These are phyloP conservation scores for Cosmopolites sordidus DNA, from an alignment of 2,888 invertebrate species.

Conservation along the genomic window DNA sequence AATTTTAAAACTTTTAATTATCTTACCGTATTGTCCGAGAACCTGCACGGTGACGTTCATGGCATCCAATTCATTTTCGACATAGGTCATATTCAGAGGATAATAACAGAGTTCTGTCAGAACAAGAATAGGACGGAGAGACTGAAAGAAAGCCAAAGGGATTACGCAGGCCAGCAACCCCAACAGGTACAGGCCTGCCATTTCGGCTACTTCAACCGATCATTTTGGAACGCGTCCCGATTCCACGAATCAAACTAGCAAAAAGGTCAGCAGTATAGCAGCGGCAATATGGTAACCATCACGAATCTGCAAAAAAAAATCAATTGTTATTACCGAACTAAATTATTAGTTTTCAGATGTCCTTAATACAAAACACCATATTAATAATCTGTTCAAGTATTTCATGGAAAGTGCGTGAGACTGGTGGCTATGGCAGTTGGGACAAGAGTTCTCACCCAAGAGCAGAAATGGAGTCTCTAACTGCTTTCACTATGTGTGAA, in stretches of 20 bases:
- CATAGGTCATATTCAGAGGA: slow-evolving; percentile 58
- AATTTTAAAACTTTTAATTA: too few species aligned
- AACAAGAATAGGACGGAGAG: slow-evolving; percentile 47
- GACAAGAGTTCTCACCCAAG: too few species aligned
- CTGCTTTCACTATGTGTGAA: too few species aligned
- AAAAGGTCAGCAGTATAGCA: background rate
- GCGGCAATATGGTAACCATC: background rate
- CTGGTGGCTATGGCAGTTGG: too few species aligned
- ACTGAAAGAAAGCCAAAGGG: slow-evolving; percentile 50
- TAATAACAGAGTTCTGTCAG: slow-evolving; percentile 48
- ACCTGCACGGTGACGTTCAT: slow-evolving; percentile 51
- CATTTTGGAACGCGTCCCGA: slow-evolving; percentile 29
- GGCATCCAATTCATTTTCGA: slow-evolving; percentile 57
- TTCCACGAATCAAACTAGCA: too few species aligned
- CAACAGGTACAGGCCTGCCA: slow-evolving; percentile 55
- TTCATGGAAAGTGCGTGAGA: too few species aligned
- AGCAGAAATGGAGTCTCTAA: too few species aligned
- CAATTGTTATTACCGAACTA: background rate
- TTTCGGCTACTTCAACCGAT: slow-evolving; percentile 42
- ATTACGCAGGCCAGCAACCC: slow-evolving; percentile 56
- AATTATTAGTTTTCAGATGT: too few species aligned
- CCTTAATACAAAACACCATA: too few species aligned
- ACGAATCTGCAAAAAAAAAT: background rate
- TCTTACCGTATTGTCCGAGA: slow-evolving; percentile 43
- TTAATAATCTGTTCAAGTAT: too few species aligned